These are phyloP conservation scores for Champsocephalus gunnari DNA, from an alignment of 2,797 vertebrate species.

Conservation along the genomic window DNA sequence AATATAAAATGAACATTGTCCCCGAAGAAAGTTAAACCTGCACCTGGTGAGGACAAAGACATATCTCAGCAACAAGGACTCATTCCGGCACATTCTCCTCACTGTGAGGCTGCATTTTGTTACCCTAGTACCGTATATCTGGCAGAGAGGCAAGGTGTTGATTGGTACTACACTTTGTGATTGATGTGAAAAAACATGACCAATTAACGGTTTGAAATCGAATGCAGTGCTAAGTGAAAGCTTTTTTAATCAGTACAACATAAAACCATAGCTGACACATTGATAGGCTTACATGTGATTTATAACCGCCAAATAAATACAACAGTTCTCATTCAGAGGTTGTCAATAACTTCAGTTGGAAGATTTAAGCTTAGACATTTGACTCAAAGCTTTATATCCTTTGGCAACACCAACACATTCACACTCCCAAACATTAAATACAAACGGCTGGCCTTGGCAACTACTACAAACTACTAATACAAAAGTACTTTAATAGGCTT, in stretches of 20 bases:
- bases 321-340: neutral
- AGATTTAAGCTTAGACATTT: neutral
- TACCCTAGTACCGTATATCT: constrained; percentile 12
- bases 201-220: constrained; percentile 42
- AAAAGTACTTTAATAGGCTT: too few relatives aligned
- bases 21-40: neutral
- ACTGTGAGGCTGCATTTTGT: constrained; percentile 5
- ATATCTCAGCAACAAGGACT: constrained; percentile 17
- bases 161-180: constrained; percentile 54
- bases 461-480: too few relatives aligned
- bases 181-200: constrained; percentile 1
- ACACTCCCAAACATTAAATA: too few relatives aligned
- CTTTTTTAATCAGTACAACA: neutral
- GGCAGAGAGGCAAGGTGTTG: constrained; percentile 43
- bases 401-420: too few relatives aligned
- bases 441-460: too few relatives aligned
- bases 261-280: neutral
- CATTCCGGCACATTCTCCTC: neutral
- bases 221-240: neutral
- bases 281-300: neutral
- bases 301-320: neutral
- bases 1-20: constrained; percentile 35
- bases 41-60: constrained; percentile 24
- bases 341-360: neutral
- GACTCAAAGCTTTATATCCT: constrained; percentile 1